A percentile compares a stretch with the other conserved stretches of the same genome.
phyloP scores from a whole-genome alignment of 1,140 invertebrate species.

The Lasaia peninsularis region DNA sequence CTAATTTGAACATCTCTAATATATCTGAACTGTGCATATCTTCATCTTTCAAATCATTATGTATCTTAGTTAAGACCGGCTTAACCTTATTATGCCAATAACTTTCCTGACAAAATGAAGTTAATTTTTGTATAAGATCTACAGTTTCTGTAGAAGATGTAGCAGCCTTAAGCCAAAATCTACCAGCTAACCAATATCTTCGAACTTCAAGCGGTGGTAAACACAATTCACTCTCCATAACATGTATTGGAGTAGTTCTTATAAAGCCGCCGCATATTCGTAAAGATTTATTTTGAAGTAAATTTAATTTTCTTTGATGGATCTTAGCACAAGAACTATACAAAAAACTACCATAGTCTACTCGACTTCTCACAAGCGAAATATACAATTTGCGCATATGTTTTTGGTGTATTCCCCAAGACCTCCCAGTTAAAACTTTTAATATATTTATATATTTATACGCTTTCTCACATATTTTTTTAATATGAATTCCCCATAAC shows the following conservation, averaged over 20 bases:
- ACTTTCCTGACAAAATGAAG: neutral
- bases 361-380: neutral
- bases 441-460: neutral
- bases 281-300: conserved; percentile 3
- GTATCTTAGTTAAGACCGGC: neutral
- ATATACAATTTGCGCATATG: neutral
- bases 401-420: conserved; percentile 1
- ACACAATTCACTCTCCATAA: conserved; percentile 4
- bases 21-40: neutral
- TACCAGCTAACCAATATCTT: conserved; percentile 5
- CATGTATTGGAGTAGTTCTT: neutral
- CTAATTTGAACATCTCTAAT: neutral
- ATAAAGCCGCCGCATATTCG: neutral
- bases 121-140: neutral
- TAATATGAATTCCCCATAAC: neutral
- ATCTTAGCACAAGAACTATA: neutral
- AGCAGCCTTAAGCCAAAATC: neutral
- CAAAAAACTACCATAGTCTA: conserved; percentile 4
- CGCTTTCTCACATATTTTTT: neutral
- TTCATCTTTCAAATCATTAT: neutral
- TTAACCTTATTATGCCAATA: neutral
- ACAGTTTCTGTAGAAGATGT: neutral
- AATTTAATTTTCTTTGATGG: neutral
- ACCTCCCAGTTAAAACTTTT: neutral
- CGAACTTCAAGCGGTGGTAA: neutral